These are phyloP conservation scores for Oncopeltus fasciatus DNA, from an alignment of 1,140 invertebrate genomes.

Conservation along the genomic window DNA sequence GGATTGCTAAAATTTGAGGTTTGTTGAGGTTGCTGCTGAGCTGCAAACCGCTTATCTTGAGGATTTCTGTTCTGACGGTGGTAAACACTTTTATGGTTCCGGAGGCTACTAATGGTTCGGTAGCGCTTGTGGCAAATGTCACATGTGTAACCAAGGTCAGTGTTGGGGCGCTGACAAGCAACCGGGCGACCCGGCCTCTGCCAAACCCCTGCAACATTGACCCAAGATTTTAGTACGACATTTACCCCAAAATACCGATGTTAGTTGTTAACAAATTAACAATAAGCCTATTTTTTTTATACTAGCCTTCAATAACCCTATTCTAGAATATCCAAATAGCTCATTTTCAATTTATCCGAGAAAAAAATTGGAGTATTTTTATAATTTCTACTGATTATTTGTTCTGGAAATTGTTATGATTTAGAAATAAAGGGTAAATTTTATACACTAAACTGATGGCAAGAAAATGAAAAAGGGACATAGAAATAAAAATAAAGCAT, in stretches of 20 bases:
- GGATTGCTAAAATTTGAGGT: not conserved
- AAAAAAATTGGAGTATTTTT: no score
- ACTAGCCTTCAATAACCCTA: no score
- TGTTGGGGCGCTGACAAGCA: conserved; percentile 51
- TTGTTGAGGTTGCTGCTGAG: not conserved
- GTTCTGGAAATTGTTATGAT: no score
- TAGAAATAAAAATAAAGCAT: no score
- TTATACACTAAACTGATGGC: no score
- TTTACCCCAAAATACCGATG: not conserved
- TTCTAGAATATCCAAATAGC: no score
- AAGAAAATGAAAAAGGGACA: no score
- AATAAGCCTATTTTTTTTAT: no score
- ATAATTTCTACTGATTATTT: no score
- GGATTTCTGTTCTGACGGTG: conserved; percentile 32
- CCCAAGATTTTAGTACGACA: conserved; percentile 7
- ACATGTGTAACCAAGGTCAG: conserved; percentile 56
- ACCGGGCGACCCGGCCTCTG: conserved; percentile 17
- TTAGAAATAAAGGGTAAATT: no score
- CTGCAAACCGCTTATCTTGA: conserved; percentile 10
- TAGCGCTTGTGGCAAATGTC: conserved; percentile 77
- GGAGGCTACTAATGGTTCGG: conserved; percentile 69
- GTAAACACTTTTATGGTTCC: conserved; percentile 80
- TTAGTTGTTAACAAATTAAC: no score
- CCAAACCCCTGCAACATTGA: conserved; percentile 20
- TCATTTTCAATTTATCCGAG: no score